Evolutionary conservation across 2,797 vertebrate species (phyloP).

Genomic region (Peromyscus attwateri): DNA sequence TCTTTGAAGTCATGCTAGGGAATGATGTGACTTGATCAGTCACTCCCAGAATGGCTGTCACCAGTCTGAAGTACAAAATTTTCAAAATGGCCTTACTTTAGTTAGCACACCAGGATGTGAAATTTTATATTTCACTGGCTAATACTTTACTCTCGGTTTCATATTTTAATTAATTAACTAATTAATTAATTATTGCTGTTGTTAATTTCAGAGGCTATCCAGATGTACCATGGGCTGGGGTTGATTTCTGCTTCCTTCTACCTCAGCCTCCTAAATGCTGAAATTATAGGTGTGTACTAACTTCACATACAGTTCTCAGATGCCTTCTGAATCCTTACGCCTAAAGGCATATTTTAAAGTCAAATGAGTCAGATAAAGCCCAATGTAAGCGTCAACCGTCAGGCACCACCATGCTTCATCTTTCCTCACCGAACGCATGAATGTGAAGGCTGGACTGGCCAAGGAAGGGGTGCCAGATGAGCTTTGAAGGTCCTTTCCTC

Average conservation of each 20-base stretch:
- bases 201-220: not conserved
- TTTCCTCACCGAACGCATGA: not conserved
- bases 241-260: not conserved
- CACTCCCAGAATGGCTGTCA: not conserved
- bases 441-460: not conserved
- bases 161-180: not conserved
- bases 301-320: conserved; percentile 37
- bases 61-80: not conserved
- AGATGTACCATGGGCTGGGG: not conserved
- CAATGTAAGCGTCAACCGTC: not conserved
- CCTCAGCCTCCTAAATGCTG: not conserved
- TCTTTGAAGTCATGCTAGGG: not conserved
- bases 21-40: not conserved
- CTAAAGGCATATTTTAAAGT: conserved; percentile 39
- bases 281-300: not conserved
- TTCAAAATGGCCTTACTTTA: not conserved
- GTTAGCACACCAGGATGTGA: not conserved
- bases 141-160: not conserved
- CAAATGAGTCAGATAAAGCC: conserved; percentile 20
- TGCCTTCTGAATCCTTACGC: not conserved
- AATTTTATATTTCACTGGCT: conserved; percentile 22
- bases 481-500: not conserved
- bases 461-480: not conserved
- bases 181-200: not conserved
- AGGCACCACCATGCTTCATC: not conserved